Evolutionary conservation across 2,888 invertebrate species (phyloP).

Genomic region (Eupithecia subumbrata): DNA sequence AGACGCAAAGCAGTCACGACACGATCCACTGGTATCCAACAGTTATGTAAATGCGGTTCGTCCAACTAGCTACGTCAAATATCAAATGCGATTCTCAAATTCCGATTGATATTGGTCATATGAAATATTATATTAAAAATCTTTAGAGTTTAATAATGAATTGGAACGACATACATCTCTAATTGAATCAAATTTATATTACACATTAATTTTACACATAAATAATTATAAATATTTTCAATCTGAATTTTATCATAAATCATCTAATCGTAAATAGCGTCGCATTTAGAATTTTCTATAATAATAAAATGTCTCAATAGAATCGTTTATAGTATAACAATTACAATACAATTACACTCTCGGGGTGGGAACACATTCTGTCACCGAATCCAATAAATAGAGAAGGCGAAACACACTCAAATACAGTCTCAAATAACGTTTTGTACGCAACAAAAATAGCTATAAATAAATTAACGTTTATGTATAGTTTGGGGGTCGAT

Average conservation of each 20-base stretch:
- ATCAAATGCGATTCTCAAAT: constrained; percentile 69
- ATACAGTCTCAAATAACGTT: constrained; percentile 80
- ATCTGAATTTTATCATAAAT: constrained; percentile 79
- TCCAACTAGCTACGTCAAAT: constrained; percentile 59
- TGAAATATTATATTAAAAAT: constrained; percentile 58
- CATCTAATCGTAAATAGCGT: constrained; percentile 80
- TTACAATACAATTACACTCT: constrained; percentile 76
- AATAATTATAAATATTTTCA: constrained; percentile 73
- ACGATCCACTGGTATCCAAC: constrained; percentile 64
- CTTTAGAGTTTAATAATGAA: constrained; percentile 59
- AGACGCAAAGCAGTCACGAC: constrained; percentile 62
- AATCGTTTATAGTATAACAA: constrained; percentile 71
- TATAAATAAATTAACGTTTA: constrained; percentile 56
- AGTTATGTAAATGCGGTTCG: constrained; percentile 68
- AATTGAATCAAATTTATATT: constrained; percentile 75
- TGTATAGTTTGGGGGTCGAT: constrained; percentile 53
- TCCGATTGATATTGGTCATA: constrained; percentile 75
- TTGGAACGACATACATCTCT: constrained; percentile 75
- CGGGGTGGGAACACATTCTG: constrained; percentile 68
- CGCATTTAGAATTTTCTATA: constrained; percentile 72
- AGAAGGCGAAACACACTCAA: constrained; percentile 75
- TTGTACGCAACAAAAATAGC: constrained; percentile 80
- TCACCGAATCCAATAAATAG: constrained; percentile 71
- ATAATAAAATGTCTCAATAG: constrained; percentile 64
- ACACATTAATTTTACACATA: constrained; percentile 69